Base-by-base conservation (phyloP, 2,113 vertebrate species). In the Cephalopholis sonnerati region DNA sequence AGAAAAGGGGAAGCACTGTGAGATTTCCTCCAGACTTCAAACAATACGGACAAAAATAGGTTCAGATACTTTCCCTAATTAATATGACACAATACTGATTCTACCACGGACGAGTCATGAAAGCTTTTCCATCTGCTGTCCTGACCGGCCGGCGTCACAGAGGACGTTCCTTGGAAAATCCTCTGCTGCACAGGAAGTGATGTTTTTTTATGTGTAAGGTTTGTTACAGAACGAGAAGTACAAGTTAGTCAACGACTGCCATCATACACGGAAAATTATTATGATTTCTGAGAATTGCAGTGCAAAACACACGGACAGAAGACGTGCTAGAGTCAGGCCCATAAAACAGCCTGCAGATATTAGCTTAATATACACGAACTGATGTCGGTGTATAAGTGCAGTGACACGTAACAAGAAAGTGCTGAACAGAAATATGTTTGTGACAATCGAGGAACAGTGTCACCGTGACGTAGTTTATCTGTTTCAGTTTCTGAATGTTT, bases 131-230 rank as follows among this genome's bases (percentile, higher is more conserved):
- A 54, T 71, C 55, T 72, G 76, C 59, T 29, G 44, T 20, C 51
- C 57, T 22, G 39, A 53, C 50, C 41, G 3, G n/a, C 70, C 53
- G 20, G 17, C 32, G 50, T 64, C 69, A 65, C 10, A 63, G 46
- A 79, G 72, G 74, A 64, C 25, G 13, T 13, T 55, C 46, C 54
- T 27, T 22, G 69, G 54, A 73, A 83, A 77, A 51, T 58, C 18
- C 18, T 63, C 25, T 22, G n/a, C 12, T 39, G 53, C 48, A 74
- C 79, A 69, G 79, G 70, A 86, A 82, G 44, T 70, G 12, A 64
- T 55, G 27, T 65, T 70, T 68, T 82, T 61, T 25, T 12, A 51
- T 9, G 12, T 74, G 12, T 13, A 41, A 29, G 3, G 3, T 46
- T 53, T 32, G 3, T 69, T 62, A n/a, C 12, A 32, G 4, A 75